Base-by-base conservation (phyloP, 53 echinoderm and acorn worm species). In the Holothuria scabra region DNA sequence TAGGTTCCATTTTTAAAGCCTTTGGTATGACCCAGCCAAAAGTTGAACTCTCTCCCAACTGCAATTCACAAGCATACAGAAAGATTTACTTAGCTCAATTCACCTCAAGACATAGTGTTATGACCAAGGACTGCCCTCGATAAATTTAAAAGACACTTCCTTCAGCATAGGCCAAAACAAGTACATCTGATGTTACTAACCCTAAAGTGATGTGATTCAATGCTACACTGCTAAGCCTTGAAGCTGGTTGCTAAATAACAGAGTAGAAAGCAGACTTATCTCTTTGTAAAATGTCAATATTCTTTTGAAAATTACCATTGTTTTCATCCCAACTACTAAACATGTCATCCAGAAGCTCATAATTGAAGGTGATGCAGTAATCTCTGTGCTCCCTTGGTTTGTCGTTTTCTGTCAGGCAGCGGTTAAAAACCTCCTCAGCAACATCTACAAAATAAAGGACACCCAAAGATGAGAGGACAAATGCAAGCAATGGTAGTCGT, bases 361-460 rank as follows among this genome's bases (percentile, higher is more conserved):
- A 97, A 83, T 97, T 89, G 81, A 97, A 94, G 20, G 92, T 90
- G 79, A 97, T 94, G 79, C 85, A 81, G 86, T 94, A 97, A 56
- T 88, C 87, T 18, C 34, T 49, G 75, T 94, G 86, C 46, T 93
- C 89, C 26, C 90, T 67, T 19, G 91, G 88, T 30, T 84, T 85
- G 16, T 97, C 93, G 31, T 97, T 97, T 88, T 92, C 92, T 1
- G 62, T 86, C 67, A 94, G 76, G 33, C 97, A 94, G 21, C 75
- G 83, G 82, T 93, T 91, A 71, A 96, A 90, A 7, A 93, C 96
- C 63, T 83, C 55, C 65, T 84, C 88, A 23, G 96, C 96, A 35
- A 96, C 93, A 72, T 96, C 96, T 95, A 60, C 33, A n/a, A 30
- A 37, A 32, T 29, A 41, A 41, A 41, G 7, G 3, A 41, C 10